Evolutionary conservation across 2,113 vertebrate genomes (phyloP), one percentile per base, ranked within the genome.

Genomic region (Cebus imitator): DNA sequence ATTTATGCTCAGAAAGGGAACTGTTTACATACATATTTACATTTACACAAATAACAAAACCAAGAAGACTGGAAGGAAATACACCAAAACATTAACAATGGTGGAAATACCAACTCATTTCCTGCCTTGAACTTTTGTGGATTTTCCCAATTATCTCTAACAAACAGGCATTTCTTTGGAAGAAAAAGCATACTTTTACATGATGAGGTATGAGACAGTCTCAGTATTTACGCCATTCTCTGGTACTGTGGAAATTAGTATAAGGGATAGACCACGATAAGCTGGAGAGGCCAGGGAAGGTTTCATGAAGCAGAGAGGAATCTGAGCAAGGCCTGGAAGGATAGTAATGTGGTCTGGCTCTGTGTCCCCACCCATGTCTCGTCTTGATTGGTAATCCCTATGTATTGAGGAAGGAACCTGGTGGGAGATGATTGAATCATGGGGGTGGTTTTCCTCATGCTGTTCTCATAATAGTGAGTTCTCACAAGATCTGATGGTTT

Each of bases 101-200:
- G 21, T 81, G 55, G 27, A 82, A 83, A 92, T 76, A 82, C 43
- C 35, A 83, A 80, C 18, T 61, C 87, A 88, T 58, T 86, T 82
- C 64, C 23, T 92, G 64, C 57, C 23, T 81, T 37, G 11, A 89
- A 79, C 6, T 37, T 94, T n/a, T 76, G 37, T 52, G 37, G 70
- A 85, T 94, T 91, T 96, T 57, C 23, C 52, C 48, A 84, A 25
- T 83, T 89, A 73, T 52, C 58, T 94, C 58, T 58, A 76, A 68
- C 40, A 76, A 66, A 81, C 52, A 95, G 43, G 8, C 20, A 93
- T 73, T 87, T 92, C 30, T 78, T 89, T 66, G 64, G 66, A 70
- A 72, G n/a, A 76, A 87, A 79, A 73, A 90, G 50, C 6, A 50
- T 43, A 37, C 61, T 52, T 85, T 75, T 72, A 91, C 82, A 43